Evolutionary conservation across 1,140 invertebrate species (phyloP), one percentile per base, ranked within the genome.

Genomic region (Scaptodrosophila lebanonensis): DNA sequence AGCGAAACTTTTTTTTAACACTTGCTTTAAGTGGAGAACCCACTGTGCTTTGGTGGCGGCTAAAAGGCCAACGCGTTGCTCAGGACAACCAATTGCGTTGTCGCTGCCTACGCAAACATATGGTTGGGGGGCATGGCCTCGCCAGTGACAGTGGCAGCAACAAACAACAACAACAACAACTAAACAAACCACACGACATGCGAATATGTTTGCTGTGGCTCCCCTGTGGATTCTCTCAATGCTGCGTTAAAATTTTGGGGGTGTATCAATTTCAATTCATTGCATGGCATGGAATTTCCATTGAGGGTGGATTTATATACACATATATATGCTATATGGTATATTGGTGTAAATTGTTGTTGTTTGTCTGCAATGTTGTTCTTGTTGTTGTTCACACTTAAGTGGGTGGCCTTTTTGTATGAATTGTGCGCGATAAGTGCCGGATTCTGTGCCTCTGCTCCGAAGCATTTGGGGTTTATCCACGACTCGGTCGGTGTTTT

Each of bases 251-350:
- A 77, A 73, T 82, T 75, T 77, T 68, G 73, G 73, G 73, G 73
- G 73, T 56, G 73, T 77, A 77, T 77, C 73, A 77, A 82, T 77
- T 77, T 79, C 73, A 63, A 77, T 77, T 73, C 68, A 79, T 77
- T 82, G 72, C 73, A n/a, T n/a, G n/a, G n/a, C 73, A 68, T 68
- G 29, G 29, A 25, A 71, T 64, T 45, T 35, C 61, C 66, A 59
- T 57, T 54, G 68, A 64, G 73, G 73, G 73, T 77, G 75, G 75
- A 79, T 77, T 79, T 77, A 54, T 62, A 66, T 53, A 39, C 17
- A 44, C 32, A 18, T 5, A 27, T n/a, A 47, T 11, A 47, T 47
- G 12, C 17, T 32, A 44, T 25, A 29, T 47, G 29, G 30, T 48
- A 49, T 62, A n/a, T n/a, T n/a, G n/a, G n/a, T n/a, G n/a, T n/a